phyloP scores from a whole-genome alignment of 2,888 invertebrate genomes.

The Dasysyrphus tricinctus region DNA sequence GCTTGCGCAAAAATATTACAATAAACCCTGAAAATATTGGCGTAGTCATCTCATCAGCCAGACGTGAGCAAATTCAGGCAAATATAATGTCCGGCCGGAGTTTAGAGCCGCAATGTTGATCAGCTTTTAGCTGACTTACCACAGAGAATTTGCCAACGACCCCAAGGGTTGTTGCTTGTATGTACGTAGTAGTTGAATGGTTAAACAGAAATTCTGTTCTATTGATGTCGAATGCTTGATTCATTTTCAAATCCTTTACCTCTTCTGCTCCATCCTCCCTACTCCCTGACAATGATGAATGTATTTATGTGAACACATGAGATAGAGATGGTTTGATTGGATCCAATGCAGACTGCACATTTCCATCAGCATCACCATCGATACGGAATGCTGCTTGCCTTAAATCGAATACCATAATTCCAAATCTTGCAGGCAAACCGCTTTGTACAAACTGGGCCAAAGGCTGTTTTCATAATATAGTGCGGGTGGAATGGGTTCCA shows the following conservation, averaged over 20 bases:
- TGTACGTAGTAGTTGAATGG: conserved; percentile 2
- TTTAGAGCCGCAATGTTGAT: not conserved
- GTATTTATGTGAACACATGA: conserved; percentile 21
- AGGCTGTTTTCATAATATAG: conserved; percentile 7
- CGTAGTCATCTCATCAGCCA: not conserved
- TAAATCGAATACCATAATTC: conserved; percentile 41
- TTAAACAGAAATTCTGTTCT: conserved; percentile 2
- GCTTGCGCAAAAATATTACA: not conserved
- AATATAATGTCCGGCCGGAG: not conserved
- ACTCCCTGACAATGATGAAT: conserved; percentile 1
- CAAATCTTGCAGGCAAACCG: conserved; percentile 36
- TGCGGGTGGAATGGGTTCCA: not conserved
- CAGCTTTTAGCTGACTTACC: conserved; percentile 19
- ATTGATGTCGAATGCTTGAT: conserved; percentile 25
- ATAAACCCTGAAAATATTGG: conserved; percentile 30
- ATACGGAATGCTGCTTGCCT: conserved; percentile 22
- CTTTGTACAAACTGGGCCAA: conserved; percentile 19
- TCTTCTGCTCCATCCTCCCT: not conserved
- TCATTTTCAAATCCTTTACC: conserved; percentile 6
- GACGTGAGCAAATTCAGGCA: conserved; percentile 1
- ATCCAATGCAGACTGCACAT: conserved; percentile 37
- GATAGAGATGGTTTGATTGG: conserved; percentile 31
- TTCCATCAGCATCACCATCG: conserved; percentile 34
- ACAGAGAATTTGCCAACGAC: not conserved
- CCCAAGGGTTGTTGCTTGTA: conserved; percentile 6